Evolutionary conservation across 2,113 vertebrate genomes (phyloP), one percentile per base, ranked within the genome.

Genomic region (Accipiter cooperii): DNA sequence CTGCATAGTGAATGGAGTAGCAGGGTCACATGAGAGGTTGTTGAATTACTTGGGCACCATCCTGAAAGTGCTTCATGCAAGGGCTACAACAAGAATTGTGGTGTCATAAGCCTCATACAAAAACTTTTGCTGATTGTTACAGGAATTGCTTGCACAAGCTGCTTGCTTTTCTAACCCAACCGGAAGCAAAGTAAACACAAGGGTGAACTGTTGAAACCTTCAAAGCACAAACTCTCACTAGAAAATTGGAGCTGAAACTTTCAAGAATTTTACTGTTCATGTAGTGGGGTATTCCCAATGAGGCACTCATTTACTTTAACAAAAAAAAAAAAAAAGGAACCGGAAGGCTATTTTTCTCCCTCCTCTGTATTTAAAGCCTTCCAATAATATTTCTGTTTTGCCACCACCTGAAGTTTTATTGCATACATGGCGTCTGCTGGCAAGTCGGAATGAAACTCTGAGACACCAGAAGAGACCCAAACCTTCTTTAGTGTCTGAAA

Each of bases 401-500:
- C 65, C 19, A 58, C 31, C 73, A 18, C 33, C 84, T 87, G 58
- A 83, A 76, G 54, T 84, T 96, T 96, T 22, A 8, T 92, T 95
- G 73, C 47, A 44, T 89, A 21, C 34, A 17, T 82, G 63, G 58
- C 4, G 5, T 94, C 74, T 94, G n/a, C 54, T 82, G 86, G 85
- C 75, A 94, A 69, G 58, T 69, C 64, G 87, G n/a, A 94, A 87
- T 77, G 87, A 96, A 89, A 73, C 73, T 87, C 58, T 1, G 14
- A 84, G 95, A 60, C 82, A 85, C 60, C 44, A 95, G 80, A 92
- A 94, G 49, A 76, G 73, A 90, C 79, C 75, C 80, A 95, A 70
- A 70, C 93, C 46, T 71, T 47, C 68, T 92, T 96, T 81, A 89
- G 80, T 64, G 64, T 79, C 85, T 96, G 87, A 89, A 93, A 89